Base-by-base conservation (phyloP, 2,888 invertebrate species). In the Eurytoma californica region DNA sequence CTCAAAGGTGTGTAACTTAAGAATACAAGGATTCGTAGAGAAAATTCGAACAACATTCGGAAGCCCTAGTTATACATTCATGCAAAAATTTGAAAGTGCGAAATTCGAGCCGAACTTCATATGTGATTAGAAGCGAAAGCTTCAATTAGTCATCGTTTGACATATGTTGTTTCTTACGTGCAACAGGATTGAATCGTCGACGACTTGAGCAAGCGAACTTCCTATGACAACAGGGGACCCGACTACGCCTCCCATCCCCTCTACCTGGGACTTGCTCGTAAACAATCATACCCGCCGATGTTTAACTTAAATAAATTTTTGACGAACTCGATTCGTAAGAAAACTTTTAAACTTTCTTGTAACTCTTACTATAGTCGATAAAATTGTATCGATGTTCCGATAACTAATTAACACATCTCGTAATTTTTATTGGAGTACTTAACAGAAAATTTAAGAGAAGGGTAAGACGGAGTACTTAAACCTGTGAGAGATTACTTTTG, bases 131-230 rank as follows among this genome's bases (percentile, higher is more conserved):
- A 70, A 70, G 61, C 61, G n/a, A 39, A 9, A 39, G 39, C 9
- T 39, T 39, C 39, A 65, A 70, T 57, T 67, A 24, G 53, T 72
- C 61, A 55, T 4, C 30, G 51, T 77, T 65, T 77, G 68, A 68
- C 51, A 76, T 82, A 76, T 87, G 39, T 87, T 81, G 86, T 90
- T 85, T 90, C 86, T 89, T 89, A 88, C 87, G 87, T 88, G 87
- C 86, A 84, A 86, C 88, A 90, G 90, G 88, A 83, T 85, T 85
- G 88, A 87, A 83, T 83, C 83, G 83, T 82, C 84, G 82, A 81
- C 85, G 70, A 83, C 85, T 73, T 86, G 84, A 86, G 83, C 80
- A 80, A 76, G 70, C 76, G 24, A 77, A 65, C 18, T 79, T 80
- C 82, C 80, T 81, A 82, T 69, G 78, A 78, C 81, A 78, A 82